A percentile compares a stretch with the other conserved stretches of the same genome.
These are phyloP conservation scores for Nothoprocta perdicaria DNA, from an alignment of 2,113 vertebrate genomes.

Conservation along the genomic window DNA sequence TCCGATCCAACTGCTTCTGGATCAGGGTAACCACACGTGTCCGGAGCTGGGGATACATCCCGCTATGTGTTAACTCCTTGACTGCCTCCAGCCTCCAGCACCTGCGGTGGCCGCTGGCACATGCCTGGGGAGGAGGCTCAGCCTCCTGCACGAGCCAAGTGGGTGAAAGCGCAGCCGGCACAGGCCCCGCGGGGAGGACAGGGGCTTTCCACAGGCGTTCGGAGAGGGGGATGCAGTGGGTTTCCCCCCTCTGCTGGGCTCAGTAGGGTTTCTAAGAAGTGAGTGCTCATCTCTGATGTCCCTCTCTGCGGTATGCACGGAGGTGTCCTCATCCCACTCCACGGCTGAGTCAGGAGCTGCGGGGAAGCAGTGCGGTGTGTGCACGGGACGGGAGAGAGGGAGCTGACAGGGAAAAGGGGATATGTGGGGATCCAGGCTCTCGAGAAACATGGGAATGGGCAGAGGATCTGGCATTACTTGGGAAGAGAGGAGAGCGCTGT, in stretches of 20 bases:
- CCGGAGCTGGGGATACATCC: background rate
- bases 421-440: background rate
- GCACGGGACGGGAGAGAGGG: rapidly evolving
- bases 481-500: rapidly evolving
- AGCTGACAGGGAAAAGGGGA: background rate
- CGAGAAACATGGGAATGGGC: background rate
- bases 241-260: background rate
- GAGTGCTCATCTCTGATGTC: slow-evolving; percentile 5
- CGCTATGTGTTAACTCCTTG: background rate
- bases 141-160: background rate
- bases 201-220: slow-evolving; percentile 1
- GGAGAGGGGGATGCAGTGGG: background rate
- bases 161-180: background rate
- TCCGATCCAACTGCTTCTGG: background rate
- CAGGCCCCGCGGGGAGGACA: background rate
- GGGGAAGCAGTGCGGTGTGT: background rate
- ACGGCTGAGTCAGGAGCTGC: background rate
- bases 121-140: background rate
- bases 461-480: background rate
- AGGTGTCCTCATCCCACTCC: background rate
- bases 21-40: rapidly evolving
- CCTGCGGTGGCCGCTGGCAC: rapidly evolving
- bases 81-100: background rate
- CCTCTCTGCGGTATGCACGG: background rate
- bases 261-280: slow-evolving; percentile 48